phyloP scores from a whole-genome alignment of 1,140 invertebrate genomes.

The Lutraria rhynchaena region DNA sequence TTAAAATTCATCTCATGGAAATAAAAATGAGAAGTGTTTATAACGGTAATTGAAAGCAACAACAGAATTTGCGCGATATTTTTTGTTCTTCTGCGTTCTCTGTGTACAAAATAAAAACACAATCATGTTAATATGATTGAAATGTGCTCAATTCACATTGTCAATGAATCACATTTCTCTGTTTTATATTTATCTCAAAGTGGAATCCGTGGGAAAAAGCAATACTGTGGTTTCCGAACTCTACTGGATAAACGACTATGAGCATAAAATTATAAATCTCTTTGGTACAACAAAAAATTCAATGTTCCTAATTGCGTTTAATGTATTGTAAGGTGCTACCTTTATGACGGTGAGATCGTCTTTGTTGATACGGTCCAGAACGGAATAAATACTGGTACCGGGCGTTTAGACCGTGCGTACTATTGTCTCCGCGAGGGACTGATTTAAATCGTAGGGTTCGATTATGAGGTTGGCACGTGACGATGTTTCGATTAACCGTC shows the following conservation, averaged over 20 bases:
- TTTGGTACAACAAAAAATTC: constrained; percentile 15
- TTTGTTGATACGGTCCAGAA: background rate
- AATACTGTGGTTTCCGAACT: background rate
- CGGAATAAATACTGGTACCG: background rate
- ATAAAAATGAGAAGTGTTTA: no score
- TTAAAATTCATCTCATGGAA: no score
- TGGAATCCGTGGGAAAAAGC: constrained; percentile 10
- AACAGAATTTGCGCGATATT: no score
- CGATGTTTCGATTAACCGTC: constrained; percentile 6
- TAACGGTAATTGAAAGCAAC: no score
- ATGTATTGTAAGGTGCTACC: constrained; percentile 17
- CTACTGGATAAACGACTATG: background rate
- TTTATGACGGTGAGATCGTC: constrained; percentile 8
- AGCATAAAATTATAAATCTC: constrained; percentile 20
- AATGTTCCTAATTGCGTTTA: constrained; percentile 7
- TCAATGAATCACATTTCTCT: constrained; percentile 1
- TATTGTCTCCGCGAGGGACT: background rate
- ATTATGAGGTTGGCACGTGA: constrained; percentile 1
- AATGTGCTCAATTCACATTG: background rate
- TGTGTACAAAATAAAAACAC: no score
- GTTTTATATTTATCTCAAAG: background rate
- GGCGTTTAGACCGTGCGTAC: background rate
- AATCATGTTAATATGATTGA: no score
- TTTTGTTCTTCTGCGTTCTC: no score
- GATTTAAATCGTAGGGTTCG: no score